Evolutionary conservation across 2,888 invertebrate genomes (phyloP).

Genomic region (Pherbina coryleti): DNA sequence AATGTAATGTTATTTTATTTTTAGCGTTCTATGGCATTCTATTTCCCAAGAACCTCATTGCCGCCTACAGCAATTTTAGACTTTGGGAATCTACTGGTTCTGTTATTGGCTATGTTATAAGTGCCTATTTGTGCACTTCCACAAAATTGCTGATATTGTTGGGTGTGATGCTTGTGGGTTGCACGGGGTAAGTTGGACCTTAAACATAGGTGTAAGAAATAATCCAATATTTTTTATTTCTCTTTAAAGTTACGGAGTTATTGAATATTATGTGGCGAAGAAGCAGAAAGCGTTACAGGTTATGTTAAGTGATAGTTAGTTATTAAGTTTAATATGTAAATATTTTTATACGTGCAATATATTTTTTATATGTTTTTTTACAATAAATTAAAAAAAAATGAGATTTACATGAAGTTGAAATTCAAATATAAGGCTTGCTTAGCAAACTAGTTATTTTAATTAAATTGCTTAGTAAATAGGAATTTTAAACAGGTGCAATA

Average conservation of each 20-base stretch:
- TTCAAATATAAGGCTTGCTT: too few relatives aligned
- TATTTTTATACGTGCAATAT: background rate
- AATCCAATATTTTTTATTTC: background rate
- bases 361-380: background rate
- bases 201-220: background rate
- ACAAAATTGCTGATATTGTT: slow-evolving; percentile 80
- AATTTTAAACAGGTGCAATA: too few relatives aligned
- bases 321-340: background rate
- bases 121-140: slow-evolving; percentile 81
- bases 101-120: slow-evolving; percentile 85
- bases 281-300: slow-evolving; percentile 57
- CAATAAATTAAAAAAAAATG: background rate
- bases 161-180: slow-evolving; percentile 78
- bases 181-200: slow-evolving; percentile 75
- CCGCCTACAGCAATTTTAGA: slow-evolving; percentile 92
- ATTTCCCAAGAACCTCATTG: slow-evolving; percentile 87
- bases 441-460: too few relatives aligned
- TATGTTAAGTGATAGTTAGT: slow-evolving; percentile 54
- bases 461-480: too few relatives aligned
- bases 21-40: slow-evolving; percentile 86
- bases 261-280: slow-evolving; percentile 62
- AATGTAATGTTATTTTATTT: background rate
- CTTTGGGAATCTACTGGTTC: slow-evolving; percentile 94
- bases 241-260: slow-evolving; percentile 60
- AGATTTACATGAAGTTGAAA: too few relatives aligned